Percentiles rank a stretch among this genome's conserved stretches.
Evolutionary conservation across 1,140 invertebrate genomes (phyloP).

Genomic region (Doryteuthis pealeii): DNA sequence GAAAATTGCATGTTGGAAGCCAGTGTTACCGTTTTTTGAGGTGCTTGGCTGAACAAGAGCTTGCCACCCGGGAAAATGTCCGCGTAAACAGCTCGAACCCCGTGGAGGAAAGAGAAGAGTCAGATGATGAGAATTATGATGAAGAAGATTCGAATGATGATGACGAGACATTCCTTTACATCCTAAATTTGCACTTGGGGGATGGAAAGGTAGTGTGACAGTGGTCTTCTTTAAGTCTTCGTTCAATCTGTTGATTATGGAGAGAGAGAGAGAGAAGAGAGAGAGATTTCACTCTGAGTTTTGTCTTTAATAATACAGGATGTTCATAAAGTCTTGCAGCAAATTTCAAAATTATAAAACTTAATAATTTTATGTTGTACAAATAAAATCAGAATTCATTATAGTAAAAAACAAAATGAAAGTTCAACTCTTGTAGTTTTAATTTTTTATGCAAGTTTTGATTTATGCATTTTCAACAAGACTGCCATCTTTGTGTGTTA

Average conservation of each 20-base stretch:
- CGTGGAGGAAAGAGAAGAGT: slow-evolving; percentile 69
- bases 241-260: background rate
- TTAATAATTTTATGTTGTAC: no score
- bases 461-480: no score
- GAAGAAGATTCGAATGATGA: slow-evolving; percentile 72
- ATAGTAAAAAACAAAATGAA: no score
- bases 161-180: slow-evolving; percentile 94
- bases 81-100: slow-evolving; percentile 96
- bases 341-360: no score
- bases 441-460: no score
- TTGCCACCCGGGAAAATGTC: slow-evolving; percentile 95
- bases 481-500: no score
- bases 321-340: background rate
- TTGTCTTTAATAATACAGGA: background rate
- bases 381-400: no score
- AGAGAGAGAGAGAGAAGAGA: background rate
- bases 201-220: slow-evolving; percentile 82
- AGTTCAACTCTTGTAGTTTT: no score
- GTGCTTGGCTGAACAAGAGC: slow-evolving; percentile 70
- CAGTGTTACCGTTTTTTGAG: slow-evolving; percentile 86
- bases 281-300: background rate
- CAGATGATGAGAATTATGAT: slow-evolving; percentile 80
- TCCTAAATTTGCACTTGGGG: slow-evolving; percentile 98
- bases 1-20: slow-evolving; percentile 78
- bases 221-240: background rate